Evolutionary conservation across 2,797 vertebrate genomes (phyloP), one percentile per base, ranked within the genome.

Genomic region (Rhynchonycteris naso): DNA sequence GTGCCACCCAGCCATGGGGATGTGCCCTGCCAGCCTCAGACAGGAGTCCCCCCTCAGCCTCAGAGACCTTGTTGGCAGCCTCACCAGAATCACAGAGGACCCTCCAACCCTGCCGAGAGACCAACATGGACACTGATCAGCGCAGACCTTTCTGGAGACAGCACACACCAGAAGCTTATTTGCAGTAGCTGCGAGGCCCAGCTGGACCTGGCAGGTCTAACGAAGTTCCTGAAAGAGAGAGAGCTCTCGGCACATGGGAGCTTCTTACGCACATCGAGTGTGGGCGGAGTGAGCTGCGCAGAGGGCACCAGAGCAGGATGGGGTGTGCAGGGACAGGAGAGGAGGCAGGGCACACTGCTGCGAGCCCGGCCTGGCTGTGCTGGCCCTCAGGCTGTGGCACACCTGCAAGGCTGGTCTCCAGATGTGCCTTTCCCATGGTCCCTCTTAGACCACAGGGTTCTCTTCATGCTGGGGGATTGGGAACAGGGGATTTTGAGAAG

Each of bases 401-500:
- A 47, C 88, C 52, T 82, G 75, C 58, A 91, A 97, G 94, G 92
- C 96, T 96, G 93, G 90, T 93, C 91, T 96, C 96, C 97, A 97
- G 96, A 96, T 97, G 95, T 93, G 96, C 96, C 16, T 91, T 0
- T 35, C 85, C 89, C 38, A 18, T 1, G 24, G 69, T 1, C 22
- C 24, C 1, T 75, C 72, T 75, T 86, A 58, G 76, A 54, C 71
- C 82, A 35, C 12, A 83, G 85, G 92, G 89, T 74, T 86, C 43
- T 18, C 15, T 93, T 94, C 94, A 6, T 28, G 12, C 79, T 14
- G 28, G 52, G n/a, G 69, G 13, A 16, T 7, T 0, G 0, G 43
- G 93, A 96, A 95, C 21, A 82, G 89, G 90, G 72, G 90, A 92
- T 95, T 96, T n/a, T 1, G 0, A 1, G 88, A 91, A 43, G 21